A percentile compares a stretch with the other conserved stretches of the same genome.
Evolutionary conservation across 2,113 vertebrate genomes (phyloP).

Genomic region (Plotosus lineatus): DNA sequence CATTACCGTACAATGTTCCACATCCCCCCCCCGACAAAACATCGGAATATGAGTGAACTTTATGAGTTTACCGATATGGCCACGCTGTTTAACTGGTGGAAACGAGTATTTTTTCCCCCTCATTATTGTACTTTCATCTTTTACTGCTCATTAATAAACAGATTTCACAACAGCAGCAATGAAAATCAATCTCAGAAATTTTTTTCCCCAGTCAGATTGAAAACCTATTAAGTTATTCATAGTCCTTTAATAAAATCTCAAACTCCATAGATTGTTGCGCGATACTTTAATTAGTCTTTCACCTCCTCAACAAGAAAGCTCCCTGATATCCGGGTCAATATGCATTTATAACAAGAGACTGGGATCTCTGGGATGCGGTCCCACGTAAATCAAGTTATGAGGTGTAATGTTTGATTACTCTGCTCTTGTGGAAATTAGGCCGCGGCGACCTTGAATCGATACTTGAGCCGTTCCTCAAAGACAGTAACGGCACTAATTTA

Average conservation of each 20-base stretch:
- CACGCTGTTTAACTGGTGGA: background rate
- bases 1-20: too few species aligned
- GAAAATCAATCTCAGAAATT: background rate
- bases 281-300: conserved; percentile 47
- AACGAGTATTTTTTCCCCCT: background rate
- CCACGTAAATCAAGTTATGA: conserved; percentile 63
- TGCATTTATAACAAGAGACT: conserved; percentile 59
- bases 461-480: conserved; percentile 64
- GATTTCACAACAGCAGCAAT: background rate
- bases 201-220: background rate
- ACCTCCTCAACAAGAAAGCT: conserved; percentile 53
- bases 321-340: conserved; percentile 50
- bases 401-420: conserved; percentile 68
- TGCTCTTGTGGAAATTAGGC: conserved; percentile 62
- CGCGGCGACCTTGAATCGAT: conserved; percentile 71
- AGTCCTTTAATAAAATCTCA: background rate
- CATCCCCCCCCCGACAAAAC: too few species aligned
- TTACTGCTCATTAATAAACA: background rate
- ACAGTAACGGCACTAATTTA: conserved; percentile 67
- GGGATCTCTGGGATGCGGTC: conserved; percentile 50
- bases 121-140: background rate
- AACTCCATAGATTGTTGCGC: conserved; percentile 19
- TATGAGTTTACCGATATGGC: too few species aligned
- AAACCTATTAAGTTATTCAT: conserved; percentile 15
- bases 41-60: too few species aligned